Conservation (phyloP, 2,113 vertebrate genomes). For the Ceratotherium simum region DNA sequence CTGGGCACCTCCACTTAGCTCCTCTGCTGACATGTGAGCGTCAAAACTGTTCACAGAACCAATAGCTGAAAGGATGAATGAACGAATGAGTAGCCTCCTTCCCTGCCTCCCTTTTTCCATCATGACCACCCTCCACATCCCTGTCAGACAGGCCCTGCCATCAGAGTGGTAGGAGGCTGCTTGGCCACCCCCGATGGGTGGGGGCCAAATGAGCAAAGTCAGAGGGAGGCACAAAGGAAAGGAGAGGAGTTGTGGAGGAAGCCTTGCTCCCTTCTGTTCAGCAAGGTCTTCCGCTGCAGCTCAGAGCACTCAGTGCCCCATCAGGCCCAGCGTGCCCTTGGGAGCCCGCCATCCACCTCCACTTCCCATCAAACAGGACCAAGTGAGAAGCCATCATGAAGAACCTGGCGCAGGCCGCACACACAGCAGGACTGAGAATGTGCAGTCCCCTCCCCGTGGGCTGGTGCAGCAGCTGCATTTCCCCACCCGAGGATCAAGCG, state of each 20-base stretch:
- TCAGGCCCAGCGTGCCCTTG: rapidly evolving
- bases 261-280: rapidly evolving
- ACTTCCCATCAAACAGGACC: not conserved
- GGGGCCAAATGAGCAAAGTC: not conserved
- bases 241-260: not conserved
- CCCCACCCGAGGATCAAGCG: not conserved
- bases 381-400: not conserved
- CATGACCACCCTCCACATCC: not conserved
- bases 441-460: not conserved
- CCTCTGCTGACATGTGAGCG: not conserved
- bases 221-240: not conserved
- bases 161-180: not conserved
- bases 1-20: not conserved
- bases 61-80: not conserved
- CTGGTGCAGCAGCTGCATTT: not conserved
- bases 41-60: not conserved
- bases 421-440: rapidly evolving
- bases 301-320: rapidly evolving
- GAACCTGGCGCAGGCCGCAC: not conserved
- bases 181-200: not conserved
- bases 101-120: not conserved
- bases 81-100: not conserved
- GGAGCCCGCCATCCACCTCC: too few relatives aligned
- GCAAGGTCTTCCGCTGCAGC: not conserved
- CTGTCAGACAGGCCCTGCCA: not conserved